Evolutionary conservation across 2,888 invertebrate species (phyloP), one percentile per base, ranked within the genome.

Genomic region (Chamaedrilus cognettii): DNA sequence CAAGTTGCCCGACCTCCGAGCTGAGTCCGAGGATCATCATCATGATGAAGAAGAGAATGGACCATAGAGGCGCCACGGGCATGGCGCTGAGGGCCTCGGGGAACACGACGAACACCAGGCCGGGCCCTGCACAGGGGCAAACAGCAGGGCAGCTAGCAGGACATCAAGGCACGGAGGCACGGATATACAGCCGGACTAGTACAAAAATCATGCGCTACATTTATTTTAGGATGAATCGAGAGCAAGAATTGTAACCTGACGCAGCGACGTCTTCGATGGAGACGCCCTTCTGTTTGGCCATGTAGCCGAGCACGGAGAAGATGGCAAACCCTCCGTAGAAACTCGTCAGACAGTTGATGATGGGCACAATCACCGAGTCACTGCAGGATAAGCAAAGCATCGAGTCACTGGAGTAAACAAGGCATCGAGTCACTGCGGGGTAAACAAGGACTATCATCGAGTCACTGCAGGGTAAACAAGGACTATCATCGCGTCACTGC

Each of bases 1-100:
- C n/a, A n/a, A 3, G 66, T 23, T 28, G 28, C 49, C 60, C 2
- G 15, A 65, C 67, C 63, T 52, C 52, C 11, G 67, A 69, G 52
- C 64, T 63, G 30, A 80, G 63, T 15, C 80, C 80, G 0, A 81
- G 75, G 0, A 79, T 79, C 26, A 80, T 70, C 51, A 80, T 71
- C 79, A 80, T 78, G 71, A 80, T 77, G 70, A 79, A 79, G 74
- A 81, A 81, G 49, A 80, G 72, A 70, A 79, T 77, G 19, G 77
- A 75, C 78, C 79, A 80, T 15, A 81, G 56, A 7, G 79, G 76
- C 2, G 79, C 71, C 2, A 77, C 74, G 11, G 80, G 80, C 65
- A 81, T 76, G 70, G 75, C 72, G 26, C 79, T 76, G 42, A 79
- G 74, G 26, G 78, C 80, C 67, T 79, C 79, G 28, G 80, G 65